phyloP scores from a whole-genome alignment of 1,140 invertebrate species.

The Reticulitermes speratus region DNA sequence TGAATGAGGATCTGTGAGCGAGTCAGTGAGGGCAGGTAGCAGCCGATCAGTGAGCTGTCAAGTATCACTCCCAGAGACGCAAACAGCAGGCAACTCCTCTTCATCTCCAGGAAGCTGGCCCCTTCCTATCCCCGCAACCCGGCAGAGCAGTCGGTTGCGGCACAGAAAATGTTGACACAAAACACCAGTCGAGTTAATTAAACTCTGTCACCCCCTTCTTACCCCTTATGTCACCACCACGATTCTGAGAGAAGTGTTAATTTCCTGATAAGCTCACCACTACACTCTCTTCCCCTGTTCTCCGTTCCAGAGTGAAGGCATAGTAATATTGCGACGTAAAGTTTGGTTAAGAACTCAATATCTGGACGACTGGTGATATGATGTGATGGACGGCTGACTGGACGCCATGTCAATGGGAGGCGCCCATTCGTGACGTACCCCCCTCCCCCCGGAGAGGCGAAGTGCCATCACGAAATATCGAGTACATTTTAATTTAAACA shows the following conservation, averaged over 20 bases:
- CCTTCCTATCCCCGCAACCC: neutral
- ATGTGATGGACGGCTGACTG: neutral
- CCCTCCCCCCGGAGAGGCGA: too few species aligned
- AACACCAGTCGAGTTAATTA: constrained; percentile 28
- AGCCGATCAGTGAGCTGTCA: neutral
- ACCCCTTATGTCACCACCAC: constrained; percentile 11
- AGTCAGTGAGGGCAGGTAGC: neutral
- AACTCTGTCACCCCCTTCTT: constrained; percentile 10
- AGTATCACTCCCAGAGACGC: neutral
- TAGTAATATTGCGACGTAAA: neutral
- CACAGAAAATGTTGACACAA: constrained; percentile 29
- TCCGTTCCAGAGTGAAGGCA: too few species aligned
- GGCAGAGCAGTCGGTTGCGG: neutral
- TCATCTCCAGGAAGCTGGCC: neutral
- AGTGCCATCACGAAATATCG: too few species aligned
- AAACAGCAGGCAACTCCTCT: neutral
- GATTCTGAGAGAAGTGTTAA: constrained; percentile 21
- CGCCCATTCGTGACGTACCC: neutral
- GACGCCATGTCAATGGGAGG: neutral
- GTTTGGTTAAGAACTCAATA: constrained; percentile 7
- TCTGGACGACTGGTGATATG: constrained; percentile 3
- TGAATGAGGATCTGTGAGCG: neutral
- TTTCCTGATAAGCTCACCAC: constrained; percentile 24
- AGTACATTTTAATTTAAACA: too few species aligned
- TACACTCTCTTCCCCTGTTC: too few species aligned